Conservation (phyloP, 1,140 invertebrate genomes). For the Pseudoatta argentina region DNA sequence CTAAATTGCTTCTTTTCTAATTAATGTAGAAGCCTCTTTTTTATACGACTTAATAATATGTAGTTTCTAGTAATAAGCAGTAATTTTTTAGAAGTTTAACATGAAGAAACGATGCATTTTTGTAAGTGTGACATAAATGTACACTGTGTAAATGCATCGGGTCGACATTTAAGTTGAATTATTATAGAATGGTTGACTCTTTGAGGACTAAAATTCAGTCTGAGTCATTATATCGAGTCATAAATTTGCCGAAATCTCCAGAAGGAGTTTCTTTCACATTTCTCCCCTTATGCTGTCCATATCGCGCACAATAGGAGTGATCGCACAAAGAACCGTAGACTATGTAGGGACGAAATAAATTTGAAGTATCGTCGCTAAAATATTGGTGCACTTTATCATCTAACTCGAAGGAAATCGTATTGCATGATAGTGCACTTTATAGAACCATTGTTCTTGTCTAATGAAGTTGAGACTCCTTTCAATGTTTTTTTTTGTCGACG, state of each 20-base stretch:
- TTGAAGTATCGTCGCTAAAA: slow-evolving; percentile 59
- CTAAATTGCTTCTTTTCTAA: no score
- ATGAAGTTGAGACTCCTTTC: slow-evolving; percentile 28
- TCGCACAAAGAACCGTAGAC: slow-evolving; percentile 42
- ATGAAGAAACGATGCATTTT: background rate
- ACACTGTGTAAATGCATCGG: background rate
- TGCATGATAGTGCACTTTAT: background rate
- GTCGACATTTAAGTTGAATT: slow-evolving; percentile 19
- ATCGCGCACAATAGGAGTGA: slow-evolving; percentile 58
- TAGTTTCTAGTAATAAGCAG: background rate
- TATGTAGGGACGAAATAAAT: slow-evolving; percentile 48
- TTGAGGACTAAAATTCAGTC: slow-evolving; percentile 30
- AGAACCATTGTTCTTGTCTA: slow-evolving; percentile 27
- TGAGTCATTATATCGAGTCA: slow-evolving; percentile 45
- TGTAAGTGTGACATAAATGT: slow-evolving; percentile 7
- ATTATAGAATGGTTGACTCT: background rate
- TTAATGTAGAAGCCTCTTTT: background rate
- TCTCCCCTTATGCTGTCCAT: slow-evolving; percentile 17
- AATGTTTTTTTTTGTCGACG: background rate
- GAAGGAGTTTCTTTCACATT: slow-evolving; percentile 26
- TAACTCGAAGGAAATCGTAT: slow-evolving; percentile 44
- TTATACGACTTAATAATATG: background rate
- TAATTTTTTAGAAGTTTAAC: background rate
- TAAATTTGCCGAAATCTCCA: slow-evolving; percentile 52
- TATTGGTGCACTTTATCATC: slow-evolving; percentile 57